Evolutionary conservation across 2,113 vertebrate species (phyloP).

Genomic region (Pterophyllum scalare): DNA sequence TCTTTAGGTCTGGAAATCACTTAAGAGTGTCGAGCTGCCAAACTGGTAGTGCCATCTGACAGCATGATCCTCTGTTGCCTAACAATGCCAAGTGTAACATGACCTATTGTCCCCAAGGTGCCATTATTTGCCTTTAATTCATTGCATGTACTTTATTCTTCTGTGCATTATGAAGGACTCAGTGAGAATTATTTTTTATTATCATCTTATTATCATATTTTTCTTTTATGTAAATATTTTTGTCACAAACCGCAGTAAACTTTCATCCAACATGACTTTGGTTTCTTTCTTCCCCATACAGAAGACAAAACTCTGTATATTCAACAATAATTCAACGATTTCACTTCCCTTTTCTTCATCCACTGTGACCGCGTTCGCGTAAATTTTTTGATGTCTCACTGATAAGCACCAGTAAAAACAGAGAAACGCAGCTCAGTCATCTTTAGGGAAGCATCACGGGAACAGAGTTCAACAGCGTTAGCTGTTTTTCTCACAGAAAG

Average conservation of each 20-base stretch:
- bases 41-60: neutral
- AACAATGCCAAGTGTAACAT: neutral
- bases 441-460: neutral
- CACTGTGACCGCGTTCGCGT: neutral
- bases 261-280: too few species aligned
- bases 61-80: accelerated
- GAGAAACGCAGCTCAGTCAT: neutral
- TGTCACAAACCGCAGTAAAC: neutral
- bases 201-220: too few species aligned
- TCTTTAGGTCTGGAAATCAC: too few species aligned
- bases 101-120: neutral
- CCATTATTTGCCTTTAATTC: accelerated
- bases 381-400: neutral
- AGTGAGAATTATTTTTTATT: too few species aligned
- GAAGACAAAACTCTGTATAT: neutral
- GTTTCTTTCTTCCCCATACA: neutral
- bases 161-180: accelerated
- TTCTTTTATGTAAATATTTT: neutral
- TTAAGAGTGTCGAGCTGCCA: neutral
- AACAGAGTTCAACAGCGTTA: neutral
- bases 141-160: neutral
- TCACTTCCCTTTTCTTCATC: too few species aligned
- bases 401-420: neutral
- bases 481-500: neutral
- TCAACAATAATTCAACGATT: neutral